These are phyloP conservation scores for Panorpa germanica DNA, from an alignment of 2,888 invertebrate genomes.

Conservation along the genomic window DNA sequence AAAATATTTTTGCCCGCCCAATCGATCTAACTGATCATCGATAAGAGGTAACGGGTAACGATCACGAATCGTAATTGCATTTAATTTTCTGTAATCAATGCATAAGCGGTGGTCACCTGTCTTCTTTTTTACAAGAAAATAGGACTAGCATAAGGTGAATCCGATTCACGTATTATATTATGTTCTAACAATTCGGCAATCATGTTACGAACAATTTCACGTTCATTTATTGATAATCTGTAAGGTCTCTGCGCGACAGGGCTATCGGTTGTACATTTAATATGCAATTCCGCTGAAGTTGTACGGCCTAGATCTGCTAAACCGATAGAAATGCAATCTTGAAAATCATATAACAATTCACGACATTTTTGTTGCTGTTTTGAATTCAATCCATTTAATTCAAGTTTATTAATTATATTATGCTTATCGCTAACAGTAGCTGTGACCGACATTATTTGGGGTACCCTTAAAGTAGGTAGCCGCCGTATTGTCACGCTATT, in stretches of 20 bases:
- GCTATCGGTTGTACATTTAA: constrained; percentile 12
- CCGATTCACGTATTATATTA: constrained; percentile 14
- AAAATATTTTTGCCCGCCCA: constrained; percentile 15
- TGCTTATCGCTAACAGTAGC: no score
- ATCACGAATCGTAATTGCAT: constrained; percentile 16
- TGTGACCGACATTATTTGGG: no score
- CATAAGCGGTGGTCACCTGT: constrained; percentile 14
- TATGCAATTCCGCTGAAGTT: constrained; percentile 13
- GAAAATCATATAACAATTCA: no score
- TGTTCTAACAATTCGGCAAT: constrained; percentile 12
- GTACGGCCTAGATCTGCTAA: no score
- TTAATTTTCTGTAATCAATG: constrained; percentile 17
- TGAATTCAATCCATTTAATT: no score
- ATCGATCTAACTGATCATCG: constrained; percentile 15
- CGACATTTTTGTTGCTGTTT: no score
- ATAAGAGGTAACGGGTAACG: constrained; percentile 17
- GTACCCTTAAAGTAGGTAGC: no score
- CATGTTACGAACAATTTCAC: constrained; percentile 13
- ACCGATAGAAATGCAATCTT: no score
- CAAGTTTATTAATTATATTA: no score
- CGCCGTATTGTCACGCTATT: no score
- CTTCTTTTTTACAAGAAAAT: constrained; percentile 14
- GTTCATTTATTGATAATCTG: constrained; percentile 14
- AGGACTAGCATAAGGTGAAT: constrained; percentile 14
- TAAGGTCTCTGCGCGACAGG: constrained; percentile 16